Evolutionary conservation across 2,888 invertebrate species (phyloP).

Genomic region (Platycheirus rosarum): DNA sequence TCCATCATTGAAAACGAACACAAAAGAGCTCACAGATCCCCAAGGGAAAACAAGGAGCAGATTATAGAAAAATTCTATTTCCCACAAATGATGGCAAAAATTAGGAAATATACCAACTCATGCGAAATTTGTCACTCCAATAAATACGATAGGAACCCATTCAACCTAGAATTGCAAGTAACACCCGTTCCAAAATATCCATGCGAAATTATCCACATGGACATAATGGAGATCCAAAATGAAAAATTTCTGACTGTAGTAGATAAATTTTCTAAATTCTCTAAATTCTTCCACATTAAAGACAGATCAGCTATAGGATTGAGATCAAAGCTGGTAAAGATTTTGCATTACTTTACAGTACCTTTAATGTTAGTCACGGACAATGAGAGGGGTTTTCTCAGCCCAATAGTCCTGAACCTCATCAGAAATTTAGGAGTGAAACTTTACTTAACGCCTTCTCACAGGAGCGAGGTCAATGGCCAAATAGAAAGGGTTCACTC

Average conservation of each 20-base stretch:
- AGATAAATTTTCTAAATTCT: conserved; percentile 66
- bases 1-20: conserved; percentile 40
- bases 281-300: conserved; percentile 62
- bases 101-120: conserved; percentile 18
- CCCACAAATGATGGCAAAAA: conserved; percentile 26
- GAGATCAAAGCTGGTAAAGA: conserved; percentile 51
- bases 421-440: too few species aligned
- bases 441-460: too few species aligned
- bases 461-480: conserved; percentile 19
- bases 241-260: conserved; percentile 57
- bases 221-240: conserved; percentile 40
- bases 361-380: conserved; percentile 56
- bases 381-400: conserved; percentile 65
- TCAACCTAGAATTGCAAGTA: conserved; percentile 32
- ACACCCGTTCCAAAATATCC: conserved; percentile 20
- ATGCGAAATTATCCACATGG: conserved; percentile 22
- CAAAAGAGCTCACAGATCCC: conserved; percentile 31
- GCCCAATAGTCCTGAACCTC: conserved; percentile 30
- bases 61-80: conserved; percentile 40
- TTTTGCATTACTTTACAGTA: conserved; percentile 63
- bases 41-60: conserved; percentile 30
- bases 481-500: conserved; percentile 22
- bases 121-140: conserved; percentile 30
- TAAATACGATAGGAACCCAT: conserved; percentile 30
- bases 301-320: conserved; percentile 43